Base-by-base conservation (phyloP, 2,797 vertebrate species). In the Aeoliscus strigatus region DNA sequence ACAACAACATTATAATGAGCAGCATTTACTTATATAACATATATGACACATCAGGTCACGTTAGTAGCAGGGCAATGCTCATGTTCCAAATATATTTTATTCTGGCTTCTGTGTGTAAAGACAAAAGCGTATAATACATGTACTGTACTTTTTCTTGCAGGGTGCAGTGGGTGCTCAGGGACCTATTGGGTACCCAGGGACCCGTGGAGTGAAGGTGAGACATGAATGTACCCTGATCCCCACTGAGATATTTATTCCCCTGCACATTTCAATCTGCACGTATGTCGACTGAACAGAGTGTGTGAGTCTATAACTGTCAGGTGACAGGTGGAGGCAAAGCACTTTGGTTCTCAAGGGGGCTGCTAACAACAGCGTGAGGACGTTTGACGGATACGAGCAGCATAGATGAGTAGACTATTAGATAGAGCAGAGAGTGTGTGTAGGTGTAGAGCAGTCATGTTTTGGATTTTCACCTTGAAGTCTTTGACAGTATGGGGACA, bases 201-300 rank as follows among this genome's bases (percentile, higher is more conserved):
- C 86, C 46, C 91, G 94, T 1, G 94, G 94, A 61, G 92, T 96
- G 47, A 97, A 97, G 92, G 94, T 95, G 76, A 83, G 86, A 40
- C 43, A 24, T 53, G 36, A 59, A 38, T 9, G 18, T 43, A 50
- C 55, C 48, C 26, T 37, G 24, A 60, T 59, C 13, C 59, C 30
- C 27, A 36, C 9, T 14, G 11, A 49, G 43, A 57, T 51, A 48
- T 52, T 39, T 58, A 51, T 63, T 60, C 26, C 36, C 24, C 57
- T 9, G 3, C 32, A 50, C 37, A 4, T 52, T 46, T 51, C 32
- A 27, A 29, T 60, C 28, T 7, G 17, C 8, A 1, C 9, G 21
- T 38, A 29, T 6, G 40, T 61, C 50, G 57, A 14, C 50, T n/a
- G n/a, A n/a, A n/a, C n/a, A n/a, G n/a, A n/a, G n/a, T 58, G 55